A percentile compares a stretch with the other conserved stretches of the same genome.
Evolutionary conservation across 2,888 invertebrate genomes (phyloP).

Genomic region (Strigamia crassipes): DNA sequence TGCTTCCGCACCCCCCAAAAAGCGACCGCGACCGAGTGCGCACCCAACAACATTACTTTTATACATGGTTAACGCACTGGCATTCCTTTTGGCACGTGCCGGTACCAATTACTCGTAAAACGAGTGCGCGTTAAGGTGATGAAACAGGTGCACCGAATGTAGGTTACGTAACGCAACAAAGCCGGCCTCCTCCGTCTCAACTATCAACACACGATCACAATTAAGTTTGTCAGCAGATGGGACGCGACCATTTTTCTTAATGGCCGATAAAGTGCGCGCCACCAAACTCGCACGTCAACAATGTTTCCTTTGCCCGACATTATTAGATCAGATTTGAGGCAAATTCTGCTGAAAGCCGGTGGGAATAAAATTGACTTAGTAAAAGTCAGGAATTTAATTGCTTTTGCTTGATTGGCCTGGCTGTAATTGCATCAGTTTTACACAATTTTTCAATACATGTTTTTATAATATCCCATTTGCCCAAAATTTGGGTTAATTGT

Average conservation of each 20-base stretch:
- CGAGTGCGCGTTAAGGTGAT: constrained; percentile 13
- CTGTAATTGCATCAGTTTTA: too few relatives aligned
- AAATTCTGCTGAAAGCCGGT: too few relatives aligned
- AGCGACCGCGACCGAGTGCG: background rate
- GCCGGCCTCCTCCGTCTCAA: background rate
- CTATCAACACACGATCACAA: constrained; percentile 20
- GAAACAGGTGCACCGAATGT: constrained; percentile 18
- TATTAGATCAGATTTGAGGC: too few relatives aligned
- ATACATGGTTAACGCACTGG: background rate
- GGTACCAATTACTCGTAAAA: constrained; percentile 28
- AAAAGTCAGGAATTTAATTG: too few relatives aligned
- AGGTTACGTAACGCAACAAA: constrained; percentile 22
- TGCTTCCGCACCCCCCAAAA: background rate
- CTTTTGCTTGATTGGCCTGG: too few relatives aligned
- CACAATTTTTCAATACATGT: too few relatives aligned
- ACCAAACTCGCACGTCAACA: background rate
- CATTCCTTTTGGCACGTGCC: constrained; percentile 9
- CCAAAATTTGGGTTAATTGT: too few relatives aligned
- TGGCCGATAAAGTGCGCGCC: constrained; percentile 6
- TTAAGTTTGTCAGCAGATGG: constrained; percentile 35
- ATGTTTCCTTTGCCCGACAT: too few relatives aligned
- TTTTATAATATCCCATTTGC: too few relatives aligned
- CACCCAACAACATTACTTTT: background rate
- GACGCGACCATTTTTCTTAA: background rate
- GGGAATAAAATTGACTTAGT: too few relatives aligned